These are phyloP conservation scores for Enteromius fasciolatus DNA, from an alignment of 2,797 vertebrate species.

Conservation along the genomic window DNA sequence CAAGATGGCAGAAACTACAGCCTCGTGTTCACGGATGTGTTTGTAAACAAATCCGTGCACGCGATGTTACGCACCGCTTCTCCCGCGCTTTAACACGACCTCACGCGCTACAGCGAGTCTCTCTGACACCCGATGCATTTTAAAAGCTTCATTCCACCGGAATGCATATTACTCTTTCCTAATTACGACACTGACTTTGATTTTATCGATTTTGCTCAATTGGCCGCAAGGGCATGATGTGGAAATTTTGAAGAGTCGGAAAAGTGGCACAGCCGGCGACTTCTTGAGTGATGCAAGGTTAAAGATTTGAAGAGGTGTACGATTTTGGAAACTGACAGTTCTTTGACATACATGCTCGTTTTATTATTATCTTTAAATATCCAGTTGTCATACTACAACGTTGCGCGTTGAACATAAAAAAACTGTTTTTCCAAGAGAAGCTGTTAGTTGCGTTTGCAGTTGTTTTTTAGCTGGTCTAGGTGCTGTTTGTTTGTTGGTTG, in stretches of 20 bases:
- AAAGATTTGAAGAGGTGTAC: neutral
- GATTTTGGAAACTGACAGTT: conserved; percentile 29
- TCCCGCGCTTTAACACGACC: conserved; percentile 33
- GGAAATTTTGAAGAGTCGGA: conserved; percentile 52
- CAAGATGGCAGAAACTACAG: conserved; percentile 62
- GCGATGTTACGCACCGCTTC: conserved; percentile 39
- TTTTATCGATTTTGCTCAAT: conserved; percentile 30
- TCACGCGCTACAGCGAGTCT: neutral
- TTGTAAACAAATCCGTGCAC: conserved; percentile 79
- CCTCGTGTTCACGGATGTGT: conserved; percentile 66
- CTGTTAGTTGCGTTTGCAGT: neutral
- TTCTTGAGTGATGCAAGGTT: conserved; percentile 23
- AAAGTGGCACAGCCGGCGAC: conserved; percentile 34
- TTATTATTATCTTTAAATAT: neutral
- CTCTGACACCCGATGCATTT: neutral
- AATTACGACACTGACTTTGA: conserved; percentile 46
- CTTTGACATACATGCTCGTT: neutral
- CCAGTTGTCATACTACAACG: neutral
- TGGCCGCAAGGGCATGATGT: neutral
- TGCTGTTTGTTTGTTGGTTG: neutral
- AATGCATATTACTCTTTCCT: conserved; percentile 38
- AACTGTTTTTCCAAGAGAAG: too few species aligned
- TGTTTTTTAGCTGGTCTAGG: neutral
- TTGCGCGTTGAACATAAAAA: neutral
- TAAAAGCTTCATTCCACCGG: neutral